Percentiles rank a stretch among this genome's conserved stretches.
These are phyloP conservation scores for Coenobita brevimanus DNA, from an alignment of 1,140 invertebrate species.

Conservation along the genomic window DNA sequence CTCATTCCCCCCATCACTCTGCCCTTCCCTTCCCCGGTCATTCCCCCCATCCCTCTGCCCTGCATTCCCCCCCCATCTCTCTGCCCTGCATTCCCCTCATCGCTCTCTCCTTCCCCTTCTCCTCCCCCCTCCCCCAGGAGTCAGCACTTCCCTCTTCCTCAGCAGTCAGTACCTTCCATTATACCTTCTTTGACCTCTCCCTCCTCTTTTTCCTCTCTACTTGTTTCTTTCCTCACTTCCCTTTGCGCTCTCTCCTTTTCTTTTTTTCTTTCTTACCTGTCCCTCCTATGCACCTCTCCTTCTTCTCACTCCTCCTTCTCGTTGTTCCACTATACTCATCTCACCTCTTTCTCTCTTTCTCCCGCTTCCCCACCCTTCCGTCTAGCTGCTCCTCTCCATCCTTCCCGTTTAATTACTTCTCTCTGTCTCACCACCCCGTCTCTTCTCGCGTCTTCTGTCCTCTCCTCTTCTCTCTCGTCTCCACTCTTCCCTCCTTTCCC, in stretches of 20 bases:
- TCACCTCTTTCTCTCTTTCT: no score
- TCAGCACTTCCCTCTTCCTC: background rate
- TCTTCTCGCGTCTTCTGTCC: background rate
- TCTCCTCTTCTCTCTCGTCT: background rate
- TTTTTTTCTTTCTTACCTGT: no score
- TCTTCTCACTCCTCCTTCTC: no score
- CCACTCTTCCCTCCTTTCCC: background rate
- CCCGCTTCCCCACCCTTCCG: no score
- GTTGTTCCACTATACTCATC: no score
- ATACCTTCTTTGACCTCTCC: no score
- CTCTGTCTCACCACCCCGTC: background rate
- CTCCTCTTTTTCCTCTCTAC: no score
- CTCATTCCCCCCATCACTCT: background rate
- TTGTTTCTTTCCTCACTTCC: no score
- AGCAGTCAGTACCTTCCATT: no score
- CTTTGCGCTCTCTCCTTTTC: no score
- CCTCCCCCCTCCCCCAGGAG: background rate
- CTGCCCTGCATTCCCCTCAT: background rate
- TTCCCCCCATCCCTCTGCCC: background rate
- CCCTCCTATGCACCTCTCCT: no score
- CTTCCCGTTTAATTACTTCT: background rate
- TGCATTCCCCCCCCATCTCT: background rate
- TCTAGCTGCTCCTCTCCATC: no score
- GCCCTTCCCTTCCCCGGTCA: background rate
- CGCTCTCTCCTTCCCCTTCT: background rate